Evolutionary conservation across 2,797 vertebrate species (phyloP).

Genomic region (Chaetophractus vellerosus): DNA sequence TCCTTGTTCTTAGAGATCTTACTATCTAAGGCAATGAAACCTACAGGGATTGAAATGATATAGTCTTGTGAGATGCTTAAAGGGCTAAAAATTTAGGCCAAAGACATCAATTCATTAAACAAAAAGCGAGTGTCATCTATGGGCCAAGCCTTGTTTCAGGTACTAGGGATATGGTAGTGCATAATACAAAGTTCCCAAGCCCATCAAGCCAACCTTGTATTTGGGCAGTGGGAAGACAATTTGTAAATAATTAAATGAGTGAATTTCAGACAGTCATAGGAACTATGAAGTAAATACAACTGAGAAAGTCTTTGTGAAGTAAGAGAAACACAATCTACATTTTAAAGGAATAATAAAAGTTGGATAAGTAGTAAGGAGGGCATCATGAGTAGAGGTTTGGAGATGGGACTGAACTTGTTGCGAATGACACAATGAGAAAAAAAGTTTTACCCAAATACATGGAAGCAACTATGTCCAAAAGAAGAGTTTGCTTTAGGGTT

Average conservation of each 20-base stretch:
- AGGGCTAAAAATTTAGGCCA: background rate
- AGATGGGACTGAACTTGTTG: background rate
- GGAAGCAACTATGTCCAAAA: background rate
- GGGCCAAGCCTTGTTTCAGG: background rate
- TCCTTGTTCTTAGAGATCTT: background rate
- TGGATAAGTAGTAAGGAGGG: background rate
- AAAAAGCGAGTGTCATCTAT: background rate
- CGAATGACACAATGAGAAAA: background rate
- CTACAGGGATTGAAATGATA: background rate
- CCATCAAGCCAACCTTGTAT: background rate
- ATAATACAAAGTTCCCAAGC: background rate
- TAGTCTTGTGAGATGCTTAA: background rate
- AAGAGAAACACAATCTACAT: slow-evolving; percentile 14
- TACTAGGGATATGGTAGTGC: background rate
- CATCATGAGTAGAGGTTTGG: background rate
- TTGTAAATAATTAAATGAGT: slow-evolving; percentile 7
- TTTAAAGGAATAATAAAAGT: background rate
- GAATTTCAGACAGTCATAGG: background rate
- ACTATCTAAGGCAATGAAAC: slow-evolving; percentile 2
- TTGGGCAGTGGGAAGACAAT: background rate
- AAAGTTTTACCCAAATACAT: background rate
- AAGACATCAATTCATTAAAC: background rate
- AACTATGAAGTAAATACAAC: background rate
- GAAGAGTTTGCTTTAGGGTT: background rate
- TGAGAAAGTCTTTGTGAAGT: background rate